A percentile compares a stretch with the other conserved stretches of the same genome.
These are phyloP conservation scores for Drosophila kuntzei DNA, from an alignment of 2,888 invertebrate genomes.

Conservation along the genomic window DNA sequence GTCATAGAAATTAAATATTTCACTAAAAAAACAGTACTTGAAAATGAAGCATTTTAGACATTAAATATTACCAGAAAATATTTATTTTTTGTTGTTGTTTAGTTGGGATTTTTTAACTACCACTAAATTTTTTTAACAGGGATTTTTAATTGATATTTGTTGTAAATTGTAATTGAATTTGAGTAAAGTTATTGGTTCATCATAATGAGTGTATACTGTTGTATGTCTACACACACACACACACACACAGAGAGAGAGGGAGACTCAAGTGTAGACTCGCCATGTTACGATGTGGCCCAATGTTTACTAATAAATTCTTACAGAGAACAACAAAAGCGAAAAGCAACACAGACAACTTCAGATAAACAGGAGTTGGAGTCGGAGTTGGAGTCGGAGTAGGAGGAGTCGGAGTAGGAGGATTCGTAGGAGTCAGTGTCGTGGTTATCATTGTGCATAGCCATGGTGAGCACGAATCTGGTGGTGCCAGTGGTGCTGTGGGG, in stretches of 20 bases:
- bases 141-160: no score
- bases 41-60: no score
- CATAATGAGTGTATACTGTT: conserved; percentile 21
- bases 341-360: conserved; percentile 19
- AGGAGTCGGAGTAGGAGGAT: conserved; percentile 21
- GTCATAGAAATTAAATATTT: no score
- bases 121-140: no score
- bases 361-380: neutral
- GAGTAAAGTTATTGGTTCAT: neutral
- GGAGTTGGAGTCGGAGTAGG: neutral
- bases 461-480: conserved; percentile 93
- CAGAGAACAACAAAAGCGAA: conserved; percentile 37
- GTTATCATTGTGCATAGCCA: conserved; percentile 24
- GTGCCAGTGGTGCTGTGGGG: conserved; percentile 99
- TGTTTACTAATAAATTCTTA: conserved; percentile 57
- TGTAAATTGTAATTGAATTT: no score
- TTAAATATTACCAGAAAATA: no score
- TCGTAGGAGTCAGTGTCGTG: conserved; percentile 1
- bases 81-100: no score
- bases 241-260: no score
- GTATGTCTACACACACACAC: conserved; percentile 20
- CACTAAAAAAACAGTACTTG: no score
- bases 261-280: conserved; percentile 34
- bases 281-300: conserved; percentile 38
- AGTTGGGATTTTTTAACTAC: no score